Conservation (phyloP, 2,797 vertebrate genomes). For the Rhinophrynus dorsalis region DNA sequence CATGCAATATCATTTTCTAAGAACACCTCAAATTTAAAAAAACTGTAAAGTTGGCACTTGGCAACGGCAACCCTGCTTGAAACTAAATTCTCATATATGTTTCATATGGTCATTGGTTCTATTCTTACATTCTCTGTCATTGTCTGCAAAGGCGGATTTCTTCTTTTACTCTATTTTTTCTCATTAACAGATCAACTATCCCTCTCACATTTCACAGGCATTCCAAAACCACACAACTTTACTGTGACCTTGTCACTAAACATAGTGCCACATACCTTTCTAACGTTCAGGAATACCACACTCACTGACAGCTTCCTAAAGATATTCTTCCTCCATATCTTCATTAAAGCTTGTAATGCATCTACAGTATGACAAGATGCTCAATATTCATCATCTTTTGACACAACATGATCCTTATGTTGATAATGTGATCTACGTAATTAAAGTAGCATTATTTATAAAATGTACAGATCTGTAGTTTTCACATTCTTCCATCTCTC, state of each 20-base stretch:
- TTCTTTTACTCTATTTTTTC: slow-evolving; percentile 25
- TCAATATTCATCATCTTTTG: background rate
- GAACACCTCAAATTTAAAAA: too few species aligned
- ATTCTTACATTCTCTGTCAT: too few species aligned
- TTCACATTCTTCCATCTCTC: background rate
- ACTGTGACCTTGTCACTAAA: slow-evolving; percentile 50
- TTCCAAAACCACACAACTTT: slow-evolving; percentile 46
- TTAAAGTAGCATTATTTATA: background rate
- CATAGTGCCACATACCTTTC: slow-evolving; percentile 47
- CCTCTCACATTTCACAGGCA: slow-evolving; percentile 45
- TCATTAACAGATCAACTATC: slow-evolving; percentile 44
- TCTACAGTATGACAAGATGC: background rate
- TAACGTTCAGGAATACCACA: slow-evolving; percentile 47
- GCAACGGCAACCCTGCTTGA: too few species aligned
- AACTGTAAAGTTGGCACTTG: too few species aligned
- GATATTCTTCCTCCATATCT: slow-evolving; percentile 41
- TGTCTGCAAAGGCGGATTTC: slow-evolving; percentile 21
- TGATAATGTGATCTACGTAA: background rate
- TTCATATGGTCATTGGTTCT: too few species aligned
- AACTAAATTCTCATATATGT: too few species aligned
- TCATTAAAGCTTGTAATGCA: slow-evolving; percentile 18
- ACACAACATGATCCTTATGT: background rate
- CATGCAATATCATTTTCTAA: too few species aligned
- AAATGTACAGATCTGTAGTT: background rate
- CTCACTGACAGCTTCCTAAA: slow-evolving; percentile 47